Percentiles rank a stretch among this genome's conserved stretches.
phyloP scores from a whole-genome alignment of 2,888 invertebrate genomes.

The Xylota sylvarum region DNA sequence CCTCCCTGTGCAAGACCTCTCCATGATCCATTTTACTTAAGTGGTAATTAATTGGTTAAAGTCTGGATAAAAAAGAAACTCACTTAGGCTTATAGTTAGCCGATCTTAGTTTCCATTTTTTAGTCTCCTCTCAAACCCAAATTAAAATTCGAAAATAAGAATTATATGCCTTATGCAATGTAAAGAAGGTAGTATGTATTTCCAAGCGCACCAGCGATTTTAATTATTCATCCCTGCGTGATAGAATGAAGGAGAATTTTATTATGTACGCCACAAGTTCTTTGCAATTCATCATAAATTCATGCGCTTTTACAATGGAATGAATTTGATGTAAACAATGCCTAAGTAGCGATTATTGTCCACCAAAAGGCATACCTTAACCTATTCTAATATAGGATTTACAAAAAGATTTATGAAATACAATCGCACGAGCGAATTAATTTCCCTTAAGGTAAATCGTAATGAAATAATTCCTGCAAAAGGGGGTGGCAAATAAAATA shows the following conservation, averaged over 20 bases:
- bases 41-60: too few species aligned
- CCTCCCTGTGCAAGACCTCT: too few species aligned
- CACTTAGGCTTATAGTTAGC: too few species aligned
- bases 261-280: not conserved
- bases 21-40: too few species aligned
- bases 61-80: too few species aligned
- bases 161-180: too few species aligned
- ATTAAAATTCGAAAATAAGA: too few species aligned
- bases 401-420: not conserved
- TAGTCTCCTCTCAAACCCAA: too few species aligned
- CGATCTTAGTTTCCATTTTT: too few species aligned
- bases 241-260: not conserved
- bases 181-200: too few species aligned
- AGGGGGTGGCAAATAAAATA: not conserved
- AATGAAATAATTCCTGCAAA: conserved; percentile 11
- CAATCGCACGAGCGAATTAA: conserved; percentile 1
- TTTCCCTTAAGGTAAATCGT: not conserved
- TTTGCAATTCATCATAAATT: not conserved
- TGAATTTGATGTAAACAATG: not conserved
- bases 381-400: not conserved
- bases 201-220: not conserved
- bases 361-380: not conserved
- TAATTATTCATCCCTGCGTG: not conserved
- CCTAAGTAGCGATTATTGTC: not conserved
- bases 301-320: not conserved